These are phyloP conservation scores for Thymelicus lineola DNA, from an alignment of 2,888 invertebrate genomes.

Conservation along the genomic window DNA sequence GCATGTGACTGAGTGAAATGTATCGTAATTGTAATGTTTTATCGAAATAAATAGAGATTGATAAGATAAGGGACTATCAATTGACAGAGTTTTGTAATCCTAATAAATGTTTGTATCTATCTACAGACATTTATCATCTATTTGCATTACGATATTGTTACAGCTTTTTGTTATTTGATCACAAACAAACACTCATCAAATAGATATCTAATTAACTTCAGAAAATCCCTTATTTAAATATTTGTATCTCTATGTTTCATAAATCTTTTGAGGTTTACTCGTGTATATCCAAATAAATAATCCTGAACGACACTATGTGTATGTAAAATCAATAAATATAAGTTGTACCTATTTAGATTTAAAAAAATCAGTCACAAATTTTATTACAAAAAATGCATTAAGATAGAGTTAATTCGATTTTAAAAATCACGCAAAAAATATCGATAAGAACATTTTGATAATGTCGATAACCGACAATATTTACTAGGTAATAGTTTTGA, in stretches of 20 bases:
- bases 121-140: neutral
- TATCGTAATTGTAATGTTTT: conserved; percentile 20
- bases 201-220: neutral
- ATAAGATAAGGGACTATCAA: conserved; percentile 18
- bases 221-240: neutral
- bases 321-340: too few species aligned
- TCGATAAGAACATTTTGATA: too few species aligned
- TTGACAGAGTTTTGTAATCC: conserved; percentile 3
- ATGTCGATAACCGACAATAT: conserved; percentile 14
- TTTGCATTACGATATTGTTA: conserved; percentile 4
- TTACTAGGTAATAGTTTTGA: conserved; percentile 4
- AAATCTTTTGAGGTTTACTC: too few species aligned
- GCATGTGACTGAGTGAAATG: conserved; percentile 23
- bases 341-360: too few species aligned
- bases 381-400: too few species aligned
- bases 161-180: neutral
- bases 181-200: neutral
- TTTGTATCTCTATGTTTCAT: neutral
- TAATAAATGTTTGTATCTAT: conserved; percentile 3
- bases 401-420: too few species aligned
- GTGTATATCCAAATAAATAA: too few species aligned
- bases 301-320: too few species aligned
- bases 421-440: too few species aligned
- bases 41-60: conserved; percentile 16
- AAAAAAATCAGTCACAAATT: too few species aligned